Evolutionary conservation across 2,888 invertebrate species (phyloP).

Genomic region (Athrips mouffetella): DNA sequence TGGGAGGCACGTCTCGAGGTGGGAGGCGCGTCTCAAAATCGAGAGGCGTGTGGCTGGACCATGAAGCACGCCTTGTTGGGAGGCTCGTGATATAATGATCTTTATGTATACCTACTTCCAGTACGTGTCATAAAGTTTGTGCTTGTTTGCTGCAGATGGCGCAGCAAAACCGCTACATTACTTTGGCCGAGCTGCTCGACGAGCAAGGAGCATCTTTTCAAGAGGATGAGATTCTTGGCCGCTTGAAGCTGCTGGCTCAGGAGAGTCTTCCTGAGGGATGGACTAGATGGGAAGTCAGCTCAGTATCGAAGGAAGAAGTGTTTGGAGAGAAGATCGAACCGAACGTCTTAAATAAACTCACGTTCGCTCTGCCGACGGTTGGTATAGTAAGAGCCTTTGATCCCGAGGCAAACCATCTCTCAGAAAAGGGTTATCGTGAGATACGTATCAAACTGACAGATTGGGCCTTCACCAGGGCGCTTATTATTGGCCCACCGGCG

Average conservation of each 20-base stretch:
- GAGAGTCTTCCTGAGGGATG: too few relatives aligned
- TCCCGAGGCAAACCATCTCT: slow-evolving; percentile 18
- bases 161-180: too few relatives aligned
- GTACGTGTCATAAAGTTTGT: neutral
- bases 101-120: neutral
- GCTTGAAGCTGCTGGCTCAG: slow-evolving; percentile 7
- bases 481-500: slow-evolving; percentile 20
- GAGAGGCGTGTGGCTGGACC: too few relatives aligned
- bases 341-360: too few relatives aligned
- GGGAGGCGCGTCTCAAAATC: too few relatives aligned
- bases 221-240: neutral
- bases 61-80: too few relatives aligned
- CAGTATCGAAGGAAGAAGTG: too few relatives aligned
- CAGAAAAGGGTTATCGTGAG: slow-evolving; percentile 16
- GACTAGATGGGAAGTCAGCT: too few relatives aligned
- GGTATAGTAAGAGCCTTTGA: slow-evolving; percentile 11
- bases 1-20: too few relatives aligned
- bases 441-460: neutral
- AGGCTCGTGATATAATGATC: neutral
- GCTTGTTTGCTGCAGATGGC: too few relatives aligned
- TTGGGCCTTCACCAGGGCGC: slow-evolving; percentile 16
- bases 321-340: too few relatives aligned
- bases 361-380: too few relatives aligned
- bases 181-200: neutral
- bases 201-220: neutral